Base-by-base conservation (phyloP, 2,888 invertebrate genomes). In the Hyles lineata region DNA sequence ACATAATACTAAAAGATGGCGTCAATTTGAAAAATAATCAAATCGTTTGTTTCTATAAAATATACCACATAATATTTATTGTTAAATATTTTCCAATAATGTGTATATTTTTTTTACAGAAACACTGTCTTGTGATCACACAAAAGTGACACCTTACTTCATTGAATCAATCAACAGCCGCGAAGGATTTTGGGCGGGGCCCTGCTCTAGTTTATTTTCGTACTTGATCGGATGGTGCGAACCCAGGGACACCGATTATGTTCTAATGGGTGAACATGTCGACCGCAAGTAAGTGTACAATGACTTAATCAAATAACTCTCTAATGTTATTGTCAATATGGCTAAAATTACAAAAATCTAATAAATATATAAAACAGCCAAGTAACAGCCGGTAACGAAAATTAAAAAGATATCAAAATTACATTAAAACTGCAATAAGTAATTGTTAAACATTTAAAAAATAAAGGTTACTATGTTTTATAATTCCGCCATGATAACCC, bases 141-240 rank as follows among this genome's bases (percentile, higher is more conserved):
- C 98, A 8, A 98, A 97, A 93, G 98, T 98, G 75, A 98, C 98
- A 3, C 98, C 98, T 15, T 98, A 98, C 88, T 98, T 98, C 88
- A 98, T 98, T 78, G 98, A 98, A 89, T 98, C 98, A 0, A 98
- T 98, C 81, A 97, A 97, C 82, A 96, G 97, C 21, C 96, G 95
- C 73, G 93, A 95, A 21, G 98, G 98, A 29, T 98, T 98, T 89
- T 98, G 97, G 96, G 97, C 98, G 2, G 97, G 97, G 4, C 98
- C 98, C 0, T 98, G 98, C 85, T 96, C 97, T 35, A 97, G 96
- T 84, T 93, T 98, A 25, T 96, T 98, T 77, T 97, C 97, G n/a
- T 98, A 97, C 83, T 95, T 98, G 84, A 95, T 98, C 78, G 97
- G 98, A 19, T 97, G 97, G 96, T 98, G 98, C 87, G 96, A 96